phyloP scores from a whole-genome alignment of 2,888 invertebrate genomes.

The Calameuta idolon region DNA sequence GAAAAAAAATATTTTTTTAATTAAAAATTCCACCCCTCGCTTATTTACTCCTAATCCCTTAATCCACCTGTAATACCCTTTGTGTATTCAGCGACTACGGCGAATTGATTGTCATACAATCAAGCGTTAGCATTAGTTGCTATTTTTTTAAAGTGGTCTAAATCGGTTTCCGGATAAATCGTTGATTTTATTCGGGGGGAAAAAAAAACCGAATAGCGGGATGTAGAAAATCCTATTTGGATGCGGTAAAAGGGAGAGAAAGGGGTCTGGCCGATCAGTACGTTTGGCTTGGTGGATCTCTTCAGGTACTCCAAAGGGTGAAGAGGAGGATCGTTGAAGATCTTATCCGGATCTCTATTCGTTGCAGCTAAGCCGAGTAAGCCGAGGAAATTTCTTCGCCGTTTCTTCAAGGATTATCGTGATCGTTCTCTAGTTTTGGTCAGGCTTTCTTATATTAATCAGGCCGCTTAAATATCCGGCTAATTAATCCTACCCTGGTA shows the following conservation, averaged over 20 bases:
- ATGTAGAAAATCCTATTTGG: not conserved
- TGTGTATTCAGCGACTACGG: not conserved
- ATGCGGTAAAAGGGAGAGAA: not conserved
- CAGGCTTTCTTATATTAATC: constrained; percentile 2
- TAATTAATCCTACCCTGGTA: not conserved
- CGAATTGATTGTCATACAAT: not conserved
- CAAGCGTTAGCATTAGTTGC: not conserved
- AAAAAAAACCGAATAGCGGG: not conserved
- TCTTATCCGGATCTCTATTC: not conserved
- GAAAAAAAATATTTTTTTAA: not conserved
- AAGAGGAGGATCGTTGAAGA: not conserved
- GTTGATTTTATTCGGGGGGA: not conserved
- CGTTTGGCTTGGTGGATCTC: not conserved
- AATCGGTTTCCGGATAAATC: not conserved
- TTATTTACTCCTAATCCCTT: not conserved
- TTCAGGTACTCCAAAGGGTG: not conserved
- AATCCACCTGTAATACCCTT: not conserved
- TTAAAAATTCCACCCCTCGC: not conserved
- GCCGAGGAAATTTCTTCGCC: not conserved
- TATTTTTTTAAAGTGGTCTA: not conserved
- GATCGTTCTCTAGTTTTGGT: not conserved
- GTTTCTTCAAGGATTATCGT: not conserved
- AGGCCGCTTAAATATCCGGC: not conserved
- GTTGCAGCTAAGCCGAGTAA: not conserved
- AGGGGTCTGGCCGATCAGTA: not conserved